Evolutionary conservation across 2,113 vertebrate genomes (phyloP).

Genomic region (Coptodon bakossiorum): DNA sequence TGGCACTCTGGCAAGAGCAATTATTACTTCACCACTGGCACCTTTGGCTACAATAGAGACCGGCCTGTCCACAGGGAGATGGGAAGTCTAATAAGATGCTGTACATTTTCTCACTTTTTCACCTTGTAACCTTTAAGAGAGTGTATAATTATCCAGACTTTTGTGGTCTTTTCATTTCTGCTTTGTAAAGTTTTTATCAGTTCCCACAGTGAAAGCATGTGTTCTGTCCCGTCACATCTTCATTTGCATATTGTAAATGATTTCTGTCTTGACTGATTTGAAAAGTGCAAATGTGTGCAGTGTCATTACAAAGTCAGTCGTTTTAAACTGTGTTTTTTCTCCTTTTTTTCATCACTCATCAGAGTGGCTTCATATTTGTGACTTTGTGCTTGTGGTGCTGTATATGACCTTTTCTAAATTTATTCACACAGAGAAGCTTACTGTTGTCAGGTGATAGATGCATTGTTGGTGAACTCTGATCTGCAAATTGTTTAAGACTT

Average conservation of each 20-base stretch:
- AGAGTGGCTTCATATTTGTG: neutral
- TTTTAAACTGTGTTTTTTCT: neutral
- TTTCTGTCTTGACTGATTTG: neutral
- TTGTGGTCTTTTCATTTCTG: neutral
- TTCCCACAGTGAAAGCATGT: neutral
- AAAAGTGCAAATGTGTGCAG: neutral
- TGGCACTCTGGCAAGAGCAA: conserved; percentile 4
- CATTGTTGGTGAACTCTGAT: neutral
- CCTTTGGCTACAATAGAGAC: conserved; percentile 1
- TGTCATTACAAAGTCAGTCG: neutral
- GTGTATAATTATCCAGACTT: neutral
- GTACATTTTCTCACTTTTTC: conserved; percentile 13
- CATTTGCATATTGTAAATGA: neutral
- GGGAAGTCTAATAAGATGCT: conserved; percentile 1
- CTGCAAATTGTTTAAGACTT: neutral
- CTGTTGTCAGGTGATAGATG: neutral
- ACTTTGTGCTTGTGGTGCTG: neutral
- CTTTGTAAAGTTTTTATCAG: neutral
- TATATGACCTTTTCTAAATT: neutral
- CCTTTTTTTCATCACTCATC: neutral
- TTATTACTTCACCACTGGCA: conserved; percentile 31
- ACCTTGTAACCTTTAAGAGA: conserved; percentile 17
- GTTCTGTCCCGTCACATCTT: neutral
- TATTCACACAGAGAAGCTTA: neutral
- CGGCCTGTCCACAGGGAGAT: neutral